Conservation (phyloP, 23 tunicate species). For the Ciona savignyi region DNA sequence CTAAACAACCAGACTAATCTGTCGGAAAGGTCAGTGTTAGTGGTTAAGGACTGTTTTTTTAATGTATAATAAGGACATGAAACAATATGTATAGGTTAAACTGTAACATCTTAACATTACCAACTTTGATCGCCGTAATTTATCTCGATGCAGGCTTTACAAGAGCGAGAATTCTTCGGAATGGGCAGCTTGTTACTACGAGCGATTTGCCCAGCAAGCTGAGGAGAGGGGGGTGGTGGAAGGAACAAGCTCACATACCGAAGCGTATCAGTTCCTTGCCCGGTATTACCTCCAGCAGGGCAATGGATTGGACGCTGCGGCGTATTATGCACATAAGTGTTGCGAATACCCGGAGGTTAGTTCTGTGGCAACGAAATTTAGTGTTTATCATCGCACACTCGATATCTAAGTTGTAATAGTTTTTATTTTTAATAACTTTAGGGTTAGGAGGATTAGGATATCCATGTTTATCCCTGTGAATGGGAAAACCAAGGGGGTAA, state of each 20-base stretch:
- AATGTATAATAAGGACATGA: no score
- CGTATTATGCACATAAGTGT: slow-evolving; percentile 67
- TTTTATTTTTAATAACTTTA: no score
- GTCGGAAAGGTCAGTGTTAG: no score
- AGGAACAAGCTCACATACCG: slow-evolving; percentile 56
- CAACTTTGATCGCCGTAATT: no score
- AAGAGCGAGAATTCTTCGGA: slow-evolving; percentile 33
- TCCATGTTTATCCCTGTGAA: no score
- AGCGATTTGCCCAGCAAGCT: slow-evolving; percentile 57
- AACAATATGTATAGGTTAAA: no score
- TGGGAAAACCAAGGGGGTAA: no score
- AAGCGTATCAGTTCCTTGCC: slow-evolving; percentile 62
- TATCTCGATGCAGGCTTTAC: slow-evolving; percentile 36
- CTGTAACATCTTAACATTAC: no score
- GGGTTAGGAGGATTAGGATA: no score
- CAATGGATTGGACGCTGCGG: slow-evolving; percentile 38
- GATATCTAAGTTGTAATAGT: no score
- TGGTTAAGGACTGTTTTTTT: no score
- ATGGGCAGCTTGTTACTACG: slow-evolving; percentile 85
- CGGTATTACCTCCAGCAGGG: slow-evolving; percentile 36
- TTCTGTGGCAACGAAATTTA: not conserved
- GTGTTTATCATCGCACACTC: not conserved
- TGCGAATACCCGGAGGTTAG: slow-evolving; percentile 36
- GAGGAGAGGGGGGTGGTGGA: slow-evolving; percentile 87
- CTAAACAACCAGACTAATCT: no score